Evolutionary conservation across 2,797 vertebrate species (phyloP), one percentile per base, ranked within the genome.

Genomic region (Channallabes apus): DNA sequence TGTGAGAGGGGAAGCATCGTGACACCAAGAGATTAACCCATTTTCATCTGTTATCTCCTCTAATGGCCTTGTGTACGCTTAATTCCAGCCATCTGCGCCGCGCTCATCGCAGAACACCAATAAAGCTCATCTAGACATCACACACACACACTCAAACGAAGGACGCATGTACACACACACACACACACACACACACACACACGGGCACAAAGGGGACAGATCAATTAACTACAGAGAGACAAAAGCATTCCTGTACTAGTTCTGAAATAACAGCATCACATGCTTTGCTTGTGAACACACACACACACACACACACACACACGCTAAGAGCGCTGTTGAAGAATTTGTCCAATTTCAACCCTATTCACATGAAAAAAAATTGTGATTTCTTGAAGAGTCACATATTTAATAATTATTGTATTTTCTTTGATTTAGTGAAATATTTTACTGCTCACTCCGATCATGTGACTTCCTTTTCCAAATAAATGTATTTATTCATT

Each of bases 31-130:
- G 85, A 86, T 86, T 86, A 88, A 88, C 87, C 84, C 86, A 85
- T 89, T 89, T 88, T 84, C 82, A 85, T 85, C 85, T 82, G 78
- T 88, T 88, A 80, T 76, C 78, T 87, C 61, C 80, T 84, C 75
- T 87, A 84, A 86, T 84, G 86, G 71, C 75, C 88, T 87, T 89
- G 89, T 86, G 85, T 91, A 85, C 29, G 62, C 65, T 83, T 92
- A 91, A 91, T 87, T 91, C 82, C 78, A 88, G 85, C 86, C 87
- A 88, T 90, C 87, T 91, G 86, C 76, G 80, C 85, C 83, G 82
- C 89, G 85, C 82, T 84, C 89, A 88, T 91, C 91, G 90, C 90
- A 93, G 89, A 90, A 88, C 90, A 90, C 88, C 90, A 90, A 90
- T 91, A 91, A 91, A 87, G 41, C 79, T 87, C 85, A 82, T 87